Conservation (phyloP, 2,797 vertebrate species). For the Pipistrellus pipistrellus region DNA sequence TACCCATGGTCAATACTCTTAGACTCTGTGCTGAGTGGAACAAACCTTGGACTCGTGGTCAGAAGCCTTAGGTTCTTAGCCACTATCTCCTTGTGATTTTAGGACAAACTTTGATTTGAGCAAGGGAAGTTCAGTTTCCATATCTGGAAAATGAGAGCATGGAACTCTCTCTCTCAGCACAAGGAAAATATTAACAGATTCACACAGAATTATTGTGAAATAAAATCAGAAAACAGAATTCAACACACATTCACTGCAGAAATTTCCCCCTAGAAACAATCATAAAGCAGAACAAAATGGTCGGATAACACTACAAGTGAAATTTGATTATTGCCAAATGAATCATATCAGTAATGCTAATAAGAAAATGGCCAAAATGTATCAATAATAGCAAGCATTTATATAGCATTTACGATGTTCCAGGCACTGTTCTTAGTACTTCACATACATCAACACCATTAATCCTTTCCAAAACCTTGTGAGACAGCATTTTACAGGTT, state of each 20-base stretch:
- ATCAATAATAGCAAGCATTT: background rate
- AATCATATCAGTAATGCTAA: background rate
- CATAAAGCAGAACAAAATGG: slow-evolving; percentile 25
- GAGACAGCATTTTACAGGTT: slow-evolving; percentile 18
- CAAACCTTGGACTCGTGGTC: background rate
- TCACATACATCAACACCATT: background rate
- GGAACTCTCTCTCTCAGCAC: slow-evolving; percentile 21
- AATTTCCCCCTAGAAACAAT: background rate
- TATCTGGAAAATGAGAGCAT: slow-evolving; percentile 44
- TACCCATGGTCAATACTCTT: background rate
- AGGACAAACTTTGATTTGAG: slow-evolving; percentile 2
- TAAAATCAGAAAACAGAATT: slow-evolving; percentile 40
- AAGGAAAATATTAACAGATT: slow-evolving; percentile 56
- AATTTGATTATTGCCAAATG: slow-evolving; percentile 26
- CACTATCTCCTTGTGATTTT: background rate
- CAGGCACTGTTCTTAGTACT: background rate
- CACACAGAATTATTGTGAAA: background rate
- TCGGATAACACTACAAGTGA: background rate
- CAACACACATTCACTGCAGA: background rate
- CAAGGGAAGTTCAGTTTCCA: slow-evolving; percentile 2
- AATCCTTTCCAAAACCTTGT: background rate
- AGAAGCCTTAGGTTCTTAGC: slow-evolving; percentile 21
- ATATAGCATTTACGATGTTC: background rate
- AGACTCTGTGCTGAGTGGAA: background rate
- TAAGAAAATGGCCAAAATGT: background rate